phyloP scores from a whole-genome alignment of 2,113 vertebrate genomes.

The Pseudopipra pipra region DNA sequence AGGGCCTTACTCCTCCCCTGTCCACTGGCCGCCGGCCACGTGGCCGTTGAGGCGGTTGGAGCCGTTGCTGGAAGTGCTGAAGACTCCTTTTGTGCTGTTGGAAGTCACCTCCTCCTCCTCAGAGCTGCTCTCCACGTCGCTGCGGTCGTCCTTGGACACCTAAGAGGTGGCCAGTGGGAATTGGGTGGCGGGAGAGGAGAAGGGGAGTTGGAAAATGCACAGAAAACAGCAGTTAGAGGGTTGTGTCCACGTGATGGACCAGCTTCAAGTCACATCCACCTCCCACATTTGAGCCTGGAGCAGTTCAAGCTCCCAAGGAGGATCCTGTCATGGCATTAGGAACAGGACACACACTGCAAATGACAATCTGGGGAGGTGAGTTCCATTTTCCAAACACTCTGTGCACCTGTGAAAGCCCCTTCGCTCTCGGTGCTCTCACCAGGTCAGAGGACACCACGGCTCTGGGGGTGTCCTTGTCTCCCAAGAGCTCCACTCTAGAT shows the following conservation, averaged over 20 bases:
- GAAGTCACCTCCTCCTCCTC: constrained; percentile 82
- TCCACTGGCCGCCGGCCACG: constrained; percentile 70
- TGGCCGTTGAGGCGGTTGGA: constrained; percentile 89
- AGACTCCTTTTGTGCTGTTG: constrained; percentile 64
- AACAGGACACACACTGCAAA: neutral
- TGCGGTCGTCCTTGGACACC: constrained; percentile 95
- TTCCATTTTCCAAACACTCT: neutral
- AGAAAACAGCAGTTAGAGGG: neutral
- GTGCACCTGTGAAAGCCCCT: neutral
- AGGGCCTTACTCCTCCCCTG: constrained; percentile 65
- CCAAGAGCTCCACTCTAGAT: neutral
- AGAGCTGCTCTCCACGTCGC: constrained; percentile 96
- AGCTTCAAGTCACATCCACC: neutral
- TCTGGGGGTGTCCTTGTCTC: neutral
- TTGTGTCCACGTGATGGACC: neutral
- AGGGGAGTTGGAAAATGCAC: neutral
- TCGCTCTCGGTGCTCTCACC: neutral
- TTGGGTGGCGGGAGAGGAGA: neutral
- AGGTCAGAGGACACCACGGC: neutral
- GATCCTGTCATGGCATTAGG: neutral
- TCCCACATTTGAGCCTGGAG: neutral
- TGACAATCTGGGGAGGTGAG: neutral
- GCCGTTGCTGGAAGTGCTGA: constrained; percentile 72
- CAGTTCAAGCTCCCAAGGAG: neutral
- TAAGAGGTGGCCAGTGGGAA: neutral